Evolutionary conservation across 92 coral and sea anemone species (phyloP).

Genomic region (Bergia sp.): DNA sequence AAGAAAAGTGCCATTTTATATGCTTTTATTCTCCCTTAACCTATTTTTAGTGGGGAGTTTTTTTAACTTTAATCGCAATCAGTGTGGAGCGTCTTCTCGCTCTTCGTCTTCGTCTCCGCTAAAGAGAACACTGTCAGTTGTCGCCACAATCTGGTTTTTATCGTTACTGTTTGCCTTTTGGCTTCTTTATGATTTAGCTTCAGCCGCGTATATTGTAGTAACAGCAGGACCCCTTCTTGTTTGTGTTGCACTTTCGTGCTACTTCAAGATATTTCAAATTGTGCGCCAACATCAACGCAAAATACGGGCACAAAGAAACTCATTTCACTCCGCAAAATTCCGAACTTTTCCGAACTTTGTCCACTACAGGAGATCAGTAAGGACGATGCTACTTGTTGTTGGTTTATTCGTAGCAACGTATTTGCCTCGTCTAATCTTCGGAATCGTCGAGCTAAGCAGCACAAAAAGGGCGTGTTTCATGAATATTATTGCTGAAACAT

Average conservation of each 20-base stretch:
- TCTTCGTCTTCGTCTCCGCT: constrained; percentile 7
- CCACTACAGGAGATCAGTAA: constrained; percentile 19
- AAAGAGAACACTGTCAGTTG: not conserved
- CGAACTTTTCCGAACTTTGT: not conserved
- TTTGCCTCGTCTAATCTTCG: not conserved
- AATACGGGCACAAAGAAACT: not conserved
- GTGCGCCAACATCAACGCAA: not conserved
- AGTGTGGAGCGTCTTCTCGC: not conserved
- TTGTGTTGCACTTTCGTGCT: not conserved
- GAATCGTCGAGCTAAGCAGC: not conserved
- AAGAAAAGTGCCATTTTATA: not conserved
- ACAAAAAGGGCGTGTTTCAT: not conserved
- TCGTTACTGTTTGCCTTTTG: not conserved
- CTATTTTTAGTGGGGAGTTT: not conserved
- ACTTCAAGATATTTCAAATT: not conserved
- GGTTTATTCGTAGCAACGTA: constrained; percentile 2
- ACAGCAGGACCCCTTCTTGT: not conserved
- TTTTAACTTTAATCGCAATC: not conserved
- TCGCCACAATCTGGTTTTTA: not conserved
- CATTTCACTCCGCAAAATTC: not conserved
- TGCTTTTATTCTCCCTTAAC: not conserved
- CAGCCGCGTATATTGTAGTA: not conserved
- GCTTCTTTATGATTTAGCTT: not conserved
- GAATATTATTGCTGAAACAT: not conserved
- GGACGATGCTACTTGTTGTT: not conserved